These are phyloP conservation scores for Gasterosteus aculeatus DNA, from an alignment of 2,113 vertebrate species.

Conservation along the genomic window DNA sequence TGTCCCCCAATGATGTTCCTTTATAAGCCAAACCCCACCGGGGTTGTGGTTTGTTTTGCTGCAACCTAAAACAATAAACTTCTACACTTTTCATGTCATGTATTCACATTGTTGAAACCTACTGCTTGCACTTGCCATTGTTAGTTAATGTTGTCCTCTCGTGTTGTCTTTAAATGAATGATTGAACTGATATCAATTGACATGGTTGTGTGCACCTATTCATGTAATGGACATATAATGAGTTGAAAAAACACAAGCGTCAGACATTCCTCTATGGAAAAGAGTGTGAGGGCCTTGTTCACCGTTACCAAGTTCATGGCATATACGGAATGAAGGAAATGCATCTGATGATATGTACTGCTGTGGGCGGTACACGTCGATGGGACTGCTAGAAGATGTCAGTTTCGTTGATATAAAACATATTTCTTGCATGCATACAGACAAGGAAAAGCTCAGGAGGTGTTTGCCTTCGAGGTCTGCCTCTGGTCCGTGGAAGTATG, in stretches of 20 bases:
- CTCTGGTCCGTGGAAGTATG: constrained; percentile 47
- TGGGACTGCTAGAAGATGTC: background rate
- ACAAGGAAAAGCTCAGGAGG: background rate
- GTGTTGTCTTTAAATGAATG: background rate
- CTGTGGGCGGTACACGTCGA: background rate
- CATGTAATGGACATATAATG: background rate
- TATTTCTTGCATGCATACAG: background rate
- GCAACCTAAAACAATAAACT: background rate
- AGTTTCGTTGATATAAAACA: background rate
- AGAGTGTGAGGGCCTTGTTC: background rate
- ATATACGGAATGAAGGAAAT: background rate
- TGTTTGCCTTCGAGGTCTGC: constrained; percentile 16
- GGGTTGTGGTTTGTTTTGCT: background rate
- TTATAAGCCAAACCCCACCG: too few species aligned
- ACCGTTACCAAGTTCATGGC: background rate
- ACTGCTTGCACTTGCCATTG: background rate
- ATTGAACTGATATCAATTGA: background rate
- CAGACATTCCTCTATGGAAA: background rate
- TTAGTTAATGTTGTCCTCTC: background rate
- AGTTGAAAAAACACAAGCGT: background rate
- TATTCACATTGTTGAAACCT: too few species aligned
- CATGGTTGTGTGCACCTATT: background rate
- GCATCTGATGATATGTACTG: background rate
- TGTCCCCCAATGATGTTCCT: background rate
- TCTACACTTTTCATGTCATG: background rate